phyloP scores from a whole-genome alignment of 2,888 invertebrate genomes.

The Caenorhabditis imperialis region DNA sequence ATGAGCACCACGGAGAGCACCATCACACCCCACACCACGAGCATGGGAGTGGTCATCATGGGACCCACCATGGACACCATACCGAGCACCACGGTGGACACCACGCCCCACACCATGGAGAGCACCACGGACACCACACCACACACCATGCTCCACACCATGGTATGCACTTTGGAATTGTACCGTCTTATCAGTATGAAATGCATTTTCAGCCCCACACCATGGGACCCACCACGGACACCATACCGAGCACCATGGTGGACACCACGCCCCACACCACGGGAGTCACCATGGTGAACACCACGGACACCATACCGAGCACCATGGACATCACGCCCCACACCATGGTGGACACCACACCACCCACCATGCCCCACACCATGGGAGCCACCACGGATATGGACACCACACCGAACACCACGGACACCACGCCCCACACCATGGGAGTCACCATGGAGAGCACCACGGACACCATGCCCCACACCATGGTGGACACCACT shows the following conservation, averaged over 20 bases:
- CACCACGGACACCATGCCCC: slow-evolving; percentile 22
- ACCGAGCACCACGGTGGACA: slow-evolving; percentile 19
- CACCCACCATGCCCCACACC: neutral
- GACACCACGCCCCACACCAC: neutral
- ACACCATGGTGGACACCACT: slow-evolving; percentile 25
- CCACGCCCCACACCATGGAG: slow-evolving; percentile 12
- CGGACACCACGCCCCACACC: slow-evolving; percentile 15
- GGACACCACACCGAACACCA: slow-evolving; percentile 11
- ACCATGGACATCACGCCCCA: slow-evolving; percentile 2
- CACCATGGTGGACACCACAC: slow-evolving; percentile 8
- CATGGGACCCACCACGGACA: neutral
- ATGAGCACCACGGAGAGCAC: too few species aligned
- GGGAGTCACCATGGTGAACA: neutral
- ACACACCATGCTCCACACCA: slow-evolving; percentile 10
- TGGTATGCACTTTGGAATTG: too few species aligned
- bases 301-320: neutral
- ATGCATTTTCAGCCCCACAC: slow-evolving; percentile 16
- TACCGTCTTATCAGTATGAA: too few species aligned
- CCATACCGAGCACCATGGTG: slow-evolving; percentile 5
- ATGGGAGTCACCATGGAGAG: slow-evolving; percentile 9
- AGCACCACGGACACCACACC: slow-evolving; percentile 19
- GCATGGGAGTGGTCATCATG: slow-evolving; percentile 19
- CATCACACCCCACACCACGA: neutral
- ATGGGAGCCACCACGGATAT: too few species aligned
- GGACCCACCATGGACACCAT: slow-evolving; percentile 15